phyloP scores from a whole-genome alignment of 2,113 vertebrate genomes.

The Chrysochloris asiatica region DNA sequence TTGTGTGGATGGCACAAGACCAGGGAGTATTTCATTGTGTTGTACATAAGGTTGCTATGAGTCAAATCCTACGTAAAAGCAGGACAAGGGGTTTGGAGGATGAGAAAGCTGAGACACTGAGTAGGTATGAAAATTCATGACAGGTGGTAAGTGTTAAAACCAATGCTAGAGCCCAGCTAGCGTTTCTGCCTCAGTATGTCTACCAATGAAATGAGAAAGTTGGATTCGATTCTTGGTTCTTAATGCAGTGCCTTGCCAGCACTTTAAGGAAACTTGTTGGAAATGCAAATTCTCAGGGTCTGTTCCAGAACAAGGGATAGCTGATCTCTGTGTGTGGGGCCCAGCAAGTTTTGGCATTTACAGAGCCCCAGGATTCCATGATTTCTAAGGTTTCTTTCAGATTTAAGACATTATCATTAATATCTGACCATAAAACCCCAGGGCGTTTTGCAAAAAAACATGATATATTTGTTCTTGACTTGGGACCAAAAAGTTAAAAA shows the following conservation, averaged over 20 bases:
- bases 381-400: not conserved
- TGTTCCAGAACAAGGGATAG: not conserved
- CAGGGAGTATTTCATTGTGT: no score
- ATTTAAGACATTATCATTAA: not conserved
- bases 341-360: no score
- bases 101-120: not conserved
- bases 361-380: not conserved
- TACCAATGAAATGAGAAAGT: not conserved
- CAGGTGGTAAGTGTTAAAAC: not conserved
- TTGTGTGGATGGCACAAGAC: no score
- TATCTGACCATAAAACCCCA: not conserved
- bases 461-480: not conserved
- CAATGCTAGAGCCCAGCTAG: not conserved
- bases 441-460: slow-evolving; percentile 9
- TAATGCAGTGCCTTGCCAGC: no score
- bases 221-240: no score
- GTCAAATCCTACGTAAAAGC: no score
- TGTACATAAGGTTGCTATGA: no score
- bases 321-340: not conserved
- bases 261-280: not conserved
- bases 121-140: not conserved
- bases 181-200: not conserved
- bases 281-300: not conserved
- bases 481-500: not conserved
- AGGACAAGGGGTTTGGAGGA: not conserved